Base-by-base conservation (phyloP, 2,888 invertebrate species). In the Drosophila neutralis region DNA sequence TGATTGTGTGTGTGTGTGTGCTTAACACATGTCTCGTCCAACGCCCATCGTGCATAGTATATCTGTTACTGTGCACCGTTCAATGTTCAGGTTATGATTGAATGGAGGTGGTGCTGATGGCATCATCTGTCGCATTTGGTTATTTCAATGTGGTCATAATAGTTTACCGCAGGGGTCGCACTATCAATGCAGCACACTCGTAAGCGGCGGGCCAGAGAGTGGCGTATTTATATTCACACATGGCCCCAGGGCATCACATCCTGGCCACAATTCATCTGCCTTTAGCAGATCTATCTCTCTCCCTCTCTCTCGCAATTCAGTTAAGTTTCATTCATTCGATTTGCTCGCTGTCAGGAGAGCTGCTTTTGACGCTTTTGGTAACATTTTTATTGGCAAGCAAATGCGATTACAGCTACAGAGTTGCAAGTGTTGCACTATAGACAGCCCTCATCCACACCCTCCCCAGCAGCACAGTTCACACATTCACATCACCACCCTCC, bases 101-200 rank as follows among this genome's bases (percentile, higher is more conserved):
- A 71, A 57, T 63, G 62, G 27, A 33, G 42, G 21, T 49, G 24
- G 21, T 21, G 13, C 45, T 33, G 24, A 27, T 59, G 45, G 63
- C 70, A 71, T 63, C 56, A 54, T 35, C 64, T 76, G 81, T 78
- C 70, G 61, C 79, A 76, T 77, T 78, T 76, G 70, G 75, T 78
- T 81, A 90, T 83, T 90, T 71, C 83, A 83, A 88, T 90, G 78
- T 71, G 90, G 87, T 80, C 73, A 66, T 81, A 88, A 88, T 79
- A 74, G 79, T 76, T 74, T 69, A 64, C 74, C 86, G 54, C 86
- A 80, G 77, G 68, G 65, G 42, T 36, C 36, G 45, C 71, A 56
- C 73, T 80, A 73, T 83, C 80, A 72, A 56, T 73, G 68, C 67
- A 53, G 48, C 38, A 27, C 54, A 68, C 52, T 31, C 59, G 18